A percentile compares a stretch with the other conserved stretches of the same genome.
phyloP scores from a whole-genome alignment of 1,140 invertebrate genomes.

The Tetraneura akinire region DNA sequence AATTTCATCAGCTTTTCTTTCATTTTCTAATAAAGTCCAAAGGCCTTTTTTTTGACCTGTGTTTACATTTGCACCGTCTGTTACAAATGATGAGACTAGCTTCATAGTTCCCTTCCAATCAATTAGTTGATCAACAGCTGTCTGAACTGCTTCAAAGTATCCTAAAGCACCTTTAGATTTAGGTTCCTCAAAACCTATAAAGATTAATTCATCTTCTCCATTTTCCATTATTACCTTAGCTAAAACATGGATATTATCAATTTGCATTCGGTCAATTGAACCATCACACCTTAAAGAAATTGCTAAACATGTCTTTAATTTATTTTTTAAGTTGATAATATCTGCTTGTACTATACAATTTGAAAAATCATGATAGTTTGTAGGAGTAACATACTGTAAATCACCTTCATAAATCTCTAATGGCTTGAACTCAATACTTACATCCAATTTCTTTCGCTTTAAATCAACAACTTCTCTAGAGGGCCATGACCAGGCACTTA shows the following conservation, averaged over 20 bases:
- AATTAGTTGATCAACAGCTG: slow-evolving; percentile 6
- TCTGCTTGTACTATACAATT: neutral
- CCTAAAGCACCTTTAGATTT: neutral
- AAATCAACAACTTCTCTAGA: neutral
- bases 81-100: neutral
- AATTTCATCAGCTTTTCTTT: neutral
- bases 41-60: neutral
- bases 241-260: neutral
- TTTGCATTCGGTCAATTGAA: neutral
- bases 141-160: neutral
- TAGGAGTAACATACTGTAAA: neutral
- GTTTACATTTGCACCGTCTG: neutral
- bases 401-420: neutral
- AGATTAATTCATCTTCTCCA: neutral
- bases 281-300: neutral
- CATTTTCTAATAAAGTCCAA: neutral
- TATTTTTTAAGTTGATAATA: neutral
- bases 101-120: slow-evolving; percentile 1
- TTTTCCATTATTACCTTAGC: neutral
- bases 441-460: neutral
- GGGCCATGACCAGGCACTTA: neutral
- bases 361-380: neutral
- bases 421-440: neutral
- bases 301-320: neutral
- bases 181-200: slow-evolving; percentile 11